These are phyloP conservation scores for Rhimphoctona megacephalus DNA, from an alignment of 2,888 invertebrate genomes.

Conservation along the genomic window DNA sequence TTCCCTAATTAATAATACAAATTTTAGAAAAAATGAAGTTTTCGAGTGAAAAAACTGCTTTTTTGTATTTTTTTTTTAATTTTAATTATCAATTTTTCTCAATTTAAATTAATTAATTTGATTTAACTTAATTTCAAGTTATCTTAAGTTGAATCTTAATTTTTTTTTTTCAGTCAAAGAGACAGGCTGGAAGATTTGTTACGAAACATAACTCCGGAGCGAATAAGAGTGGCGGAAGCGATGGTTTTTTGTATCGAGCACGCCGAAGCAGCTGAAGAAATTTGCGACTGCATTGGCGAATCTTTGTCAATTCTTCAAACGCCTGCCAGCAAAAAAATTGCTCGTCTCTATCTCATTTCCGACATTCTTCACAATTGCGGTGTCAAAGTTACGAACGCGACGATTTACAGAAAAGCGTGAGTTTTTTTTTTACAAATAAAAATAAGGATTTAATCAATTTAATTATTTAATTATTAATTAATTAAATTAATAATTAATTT, in stretches of 20 bases:
- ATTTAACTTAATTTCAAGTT: too few relatives aligned
- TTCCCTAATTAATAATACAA: neutral
- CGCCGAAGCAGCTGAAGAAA: slow-evolving; percentile 98
- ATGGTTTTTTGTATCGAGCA: slow-evolving; percentile 99
- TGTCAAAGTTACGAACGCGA: slow-evolving; percentile 98
- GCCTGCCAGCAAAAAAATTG: slow-evolving; percentile 94
- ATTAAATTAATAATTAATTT: too few relatives aligned
- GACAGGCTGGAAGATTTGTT: slow-evolving; percentile 97
- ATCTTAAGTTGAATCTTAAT: neutral
- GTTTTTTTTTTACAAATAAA: slow-evolving; percentile 80
- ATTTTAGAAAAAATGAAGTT: neutral
- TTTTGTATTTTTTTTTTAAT: neutral
- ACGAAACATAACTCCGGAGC: slow-evolving; percentile 93
- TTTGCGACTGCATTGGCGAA: slow-evolving; percentile 96
- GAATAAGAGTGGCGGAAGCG: slow-evolving; percentile 94
- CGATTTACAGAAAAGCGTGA: slow-evolving; percentile 95
- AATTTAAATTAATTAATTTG: neutral
- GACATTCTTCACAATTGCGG: slow-evolving; percentile 99
- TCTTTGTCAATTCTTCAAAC: slow-evolving; percentile 92
- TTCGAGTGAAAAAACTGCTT: too few relatives aligned
- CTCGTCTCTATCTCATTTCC: slow-evolving; percentile 96
- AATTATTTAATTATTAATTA: too few relatives aligned
- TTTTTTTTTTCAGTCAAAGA: slow-evolving; percentile 90
- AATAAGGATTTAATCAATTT: too few relatives aligned
- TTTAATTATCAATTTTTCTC: neutral